phyloP scores from a whole-genome alignment of 2,797 vertebrate species.

The Dendrocincla fuliginosa region DNA sequence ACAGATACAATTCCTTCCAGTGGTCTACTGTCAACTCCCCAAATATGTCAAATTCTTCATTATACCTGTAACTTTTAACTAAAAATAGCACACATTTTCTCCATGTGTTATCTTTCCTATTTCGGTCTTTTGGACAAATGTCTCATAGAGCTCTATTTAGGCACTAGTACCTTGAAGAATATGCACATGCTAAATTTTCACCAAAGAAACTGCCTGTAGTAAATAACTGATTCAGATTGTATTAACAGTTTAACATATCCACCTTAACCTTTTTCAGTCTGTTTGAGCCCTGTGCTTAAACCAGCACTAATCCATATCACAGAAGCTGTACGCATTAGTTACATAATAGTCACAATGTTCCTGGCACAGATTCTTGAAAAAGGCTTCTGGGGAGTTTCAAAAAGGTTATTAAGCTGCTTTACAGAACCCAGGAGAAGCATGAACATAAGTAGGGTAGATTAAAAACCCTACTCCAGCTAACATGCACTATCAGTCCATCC shows the following conservation, averaged over 20 bases:
- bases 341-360: background rate
- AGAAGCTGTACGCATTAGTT: background rate
- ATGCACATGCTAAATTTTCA: background rate
- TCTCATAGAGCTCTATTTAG: background rate
- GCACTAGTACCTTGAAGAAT: background rate
- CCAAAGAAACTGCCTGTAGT: background rate
- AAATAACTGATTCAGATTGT: background rate
- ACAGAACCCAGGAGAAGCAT: background rate
- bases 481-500: background rate
- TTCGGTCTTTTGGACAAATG: background rate
- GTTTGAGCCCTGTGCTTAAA: background rate
- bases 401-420: slow-evolving; percentile 15
- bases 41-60: background rate
- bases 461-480: background rate
- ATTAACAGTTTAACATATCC: background rate
- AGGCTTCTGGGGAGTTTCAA: background rate
- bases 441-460: background rate
- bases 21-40: background rate
- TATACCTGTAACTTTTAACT: background rate
- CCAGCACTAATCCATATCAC: background rate
- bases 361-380: background rate
- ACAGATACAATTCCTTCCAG: background rate
- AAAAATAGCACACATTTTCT: background rate
- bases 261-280: background rate
- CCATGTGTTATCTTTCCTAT: background rate